These are phyloP conservation scores for Coleophora deauratella DNA, from an alignment of 2,888 invertebrate species.

Conservation along the genomic window DNA sequence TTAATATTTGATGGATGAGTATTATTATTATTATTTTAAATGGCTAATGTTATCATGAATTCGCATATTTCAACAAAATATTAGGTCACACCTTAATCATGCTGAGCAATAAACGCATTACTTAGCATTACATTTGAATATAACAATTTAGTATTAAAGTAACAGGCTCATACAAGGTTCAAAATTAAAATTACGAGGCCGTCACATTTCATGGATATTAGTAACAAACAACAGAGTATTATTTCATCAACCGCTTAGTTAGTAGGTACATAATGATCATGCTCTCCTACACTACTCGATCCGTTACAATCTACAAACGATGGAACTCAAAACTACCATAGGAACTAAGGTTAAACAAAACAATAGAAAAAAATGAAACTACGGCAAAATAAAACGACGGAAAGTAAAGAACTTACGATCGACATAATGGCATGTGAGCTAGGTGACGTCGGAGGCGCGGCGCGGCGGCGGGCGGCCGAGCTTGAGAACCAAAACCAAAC, in stretches of 20 bases:
- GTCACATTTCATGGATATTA: slow-evolving; percentile 17
- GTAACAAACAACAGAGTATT: slow-evolving; percentile 20
- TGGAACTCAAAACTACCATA: slow-evolving; percentile 6
- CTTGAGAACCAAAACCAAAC: slow-evolving; percentile 31
- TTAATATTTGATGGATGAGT: slow-evolving; percentile 24
- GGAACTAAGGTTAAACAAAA: slow-evolving; percentile 9
- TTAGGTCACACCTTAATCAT: not conserved
- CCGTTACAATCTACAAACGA: slow-evolving; percentile 25
- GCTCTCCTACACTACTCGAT: slow-evolving; percentile 26
- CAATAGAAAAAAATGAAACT: slow-evolving; percentile 20
- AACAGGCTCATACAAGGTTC: not conserved
- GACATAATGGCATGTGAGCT: slow-evolving; percentile 67
- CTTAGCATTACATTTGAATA: not conserved
- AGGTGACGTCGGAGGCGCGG: slow-evolving; percentile 22
- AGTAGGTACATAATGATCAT: slow-evolving; percentile 5
- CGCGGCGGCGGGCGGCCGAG: slow-evolving; percentile 21
- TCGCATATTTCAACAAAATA: slow-evolving; percentile 1
- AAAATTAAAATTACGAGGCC: slow-evolving; percentile 21
- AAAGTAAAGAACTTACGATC: slow-evolving; percentile 57
- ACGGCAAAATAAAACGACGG: slow-evolving; percentile 26
- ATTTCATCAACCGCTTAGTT: slow-evolving; percentile 13
- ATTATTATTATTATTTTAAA: slow-evolving; percentile 17
- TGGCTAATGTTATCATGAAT: not conserved
- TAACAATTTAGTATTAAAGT: not conserved
- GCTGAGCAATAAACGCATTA: slow-evolving; percentile 1